Evolutionary conservation across 2,113 vertebrate genomes (phyloP).

Genomic region (Oophaga pumilio): DNA sequence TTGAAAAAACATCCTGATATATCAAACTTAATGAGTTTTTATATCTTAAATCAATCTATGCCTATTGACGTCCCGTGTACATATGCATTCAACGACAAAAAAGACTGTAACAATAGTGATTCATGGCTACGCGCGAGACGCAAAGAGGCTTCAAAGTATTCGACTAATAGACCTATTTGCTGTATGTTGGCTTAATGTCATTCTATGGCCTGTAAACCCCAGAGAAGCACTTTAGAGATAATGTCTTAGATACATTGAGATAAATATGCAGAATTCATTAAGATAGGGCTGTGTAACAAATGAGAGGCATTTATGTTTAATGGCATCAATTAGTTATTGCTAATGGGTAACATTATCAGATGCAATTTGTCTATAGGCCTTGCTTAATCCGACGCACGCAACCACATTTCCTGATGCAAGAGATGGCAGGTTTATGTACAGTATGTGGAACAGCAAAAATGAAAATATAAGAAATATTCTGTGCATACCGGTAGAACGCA

Average conservation of each 20-base stretch:
- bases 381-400: background rate
- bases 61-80: constrained; percentile 13
- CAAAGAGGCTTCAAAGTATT: background rate
- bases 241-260: background rate
- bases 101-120: background rate
- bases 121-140: background rate
- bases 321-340: constrained; percentile 16
- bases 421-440: background rate
- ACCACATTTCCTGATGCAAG: background rate
- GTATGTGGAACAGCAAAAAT: background rate
- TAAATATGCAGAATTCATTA: constrained; percentile 19
- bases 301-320: constrained; percentile 22
- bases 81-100: constrained; percentile 8
- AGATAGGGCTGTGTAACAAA: constrained; percentile 6
- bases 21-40: constrained; percentile 54
- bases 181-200: background rate
- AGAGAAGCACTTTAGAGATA: constrained; percentile 9
- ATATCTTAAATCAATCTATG: constrained; percentile 25
- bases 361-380: constrained; percentile 5
- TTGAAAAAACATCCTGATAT: constrained; percentile 27
- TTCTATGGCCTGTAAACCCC: background rate
- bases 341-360: constrained; percentile 4
- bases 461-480: background rate
- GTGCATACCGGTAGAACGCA: background rate
- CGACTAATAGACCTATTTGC: constrained; percentile 8